Evolutionary conservation across 2,113 vertebrate species (phyloP).

Genomic region (Hemicordylus capensis): DNA sequence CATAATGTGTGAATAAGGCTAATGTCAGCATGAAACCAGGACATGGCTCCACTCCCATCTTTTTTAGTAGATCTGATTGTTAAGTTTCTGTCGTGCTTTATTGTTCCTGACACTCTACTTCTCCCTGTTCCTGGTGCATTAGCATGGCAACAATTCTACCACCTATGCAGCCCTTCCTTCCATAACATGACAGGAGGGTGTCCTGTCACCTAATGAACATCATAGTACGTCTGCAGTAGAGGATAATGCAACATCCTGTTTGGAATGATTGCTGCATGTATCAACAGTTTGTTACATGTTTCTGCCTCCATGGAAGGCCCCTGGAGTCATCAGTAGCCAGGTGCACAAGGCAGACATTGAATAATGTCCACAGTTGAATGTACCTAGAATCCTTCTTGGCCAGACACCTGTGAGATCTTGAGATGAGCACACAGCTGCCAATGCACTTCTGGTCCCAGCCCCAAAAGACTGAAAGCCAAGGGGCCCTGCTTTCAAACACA

Average conservation of each 20-base stretch:
- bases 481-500: not conserved
- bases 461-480: not conserved
- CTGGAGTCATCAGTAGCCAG: not conserved
- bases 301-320: not conserved
- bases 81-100: not conserved
- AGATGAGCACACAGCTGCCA: not conserved
- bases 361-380: not conserved
- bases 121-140: not conserved
- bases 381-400: not conserved
- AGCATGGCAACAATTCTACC: not conserved
- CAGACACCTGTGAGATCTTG: constrained; percentile 4
- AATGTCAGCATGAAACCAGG: not conserved
- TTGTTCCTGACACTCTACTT: not conserved
- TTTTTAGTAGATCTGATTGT: not conserved
- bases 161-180: not conserved
- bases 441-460: not conserved
- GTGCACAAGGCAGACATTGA: not conserved
- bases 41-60: not conserved
- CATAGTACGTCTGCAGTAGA: not conserved
- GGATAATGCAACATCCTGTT: not conserved
- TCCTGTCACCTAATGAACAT: not conserved
- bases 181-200: not conserved
- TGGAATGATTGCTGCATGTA: not conserved
- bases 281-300: not conserved
- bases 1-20: too few species aligned